Evolutionary conservation across 2,113 vertebrate species (phyloP), one percentile per base, ranked within the genome.

Genomic region (Mastomys natalensis): DNA sequence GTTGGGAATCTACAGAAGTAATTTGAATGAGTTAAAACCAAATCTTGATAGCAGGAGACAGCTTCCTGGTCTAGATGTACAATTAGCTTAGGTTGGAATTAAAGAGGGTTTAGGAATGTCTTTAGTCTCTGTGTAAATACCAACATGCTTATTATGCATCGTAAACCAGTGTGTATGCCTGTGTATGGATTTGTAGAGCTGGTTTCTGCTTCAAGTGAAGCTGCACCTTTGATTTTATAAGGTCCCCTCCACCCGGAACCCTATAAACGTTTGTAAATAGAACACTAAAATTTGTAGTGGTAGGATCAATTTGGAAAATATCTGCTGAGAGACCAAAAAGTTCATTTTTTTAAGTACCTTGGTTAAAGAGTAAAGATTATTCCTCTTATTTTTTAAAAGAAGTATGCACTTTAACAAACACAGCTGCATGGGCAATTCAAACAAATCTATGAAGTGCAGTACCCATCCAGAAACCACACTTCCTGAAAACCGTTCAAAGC

Each of bases 321-420:
- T 97, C 97, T 97, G 98, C 98, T 98, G 98, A 98, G 98, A 98
- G 98, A 98, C 98, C 98, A 98, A 98, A 98, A 97, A 95, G 95
- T 98, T 98, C 98, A 97, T 97, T 98, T 97, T 97, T 96, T 58
- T 62, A 97, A 96, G 97, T 98, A 98, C 98, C 98, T 98, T 98
- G 98, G 98, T 77, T 97, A 98, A 98, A 98, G 98, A 98, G 80
- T 97, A 98, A 98, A 98, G 98, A 98, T 98, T 98, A 98, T 98
- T 99, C 98, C 98, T 98, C 98, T 98, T 99, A 98, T 98, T 98
- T 98, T 98, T 98, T 97, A 98, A 97, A 98, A 98, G 98, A 98
- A 98, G 98, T 98, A 97, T 98, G 98, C 98, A 98, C 98, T 99
- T 99, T 98, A 98, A 98, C 98, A 96, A 97, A 98, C 98, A 90